Evolutionary conservation across 2,888 invertebrate genomes (phyloP).

Genomic region (Steromphala cineraria): DNA sequence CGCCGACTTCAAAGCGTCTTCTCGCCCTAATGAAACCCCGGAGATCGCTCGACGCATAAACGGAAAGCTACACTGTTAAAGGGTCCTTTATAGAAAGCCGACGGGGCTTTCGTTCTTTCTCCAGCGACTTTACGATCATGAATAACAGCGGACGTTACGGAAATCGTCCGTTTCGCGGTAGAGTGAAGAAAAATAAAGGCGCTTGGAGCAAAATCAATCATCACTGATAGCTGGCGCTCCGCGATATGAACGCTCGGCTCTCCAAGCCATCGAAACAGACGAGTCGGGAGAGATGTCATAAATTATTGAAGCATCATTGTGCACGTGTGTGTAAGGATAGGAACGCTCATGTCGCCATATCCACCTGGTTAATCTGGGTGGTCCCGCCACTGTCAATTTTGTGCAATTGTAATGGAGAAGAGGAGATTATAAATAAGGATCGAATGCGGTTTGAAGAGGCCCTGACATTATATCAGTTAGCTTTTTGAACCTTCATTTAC

Average conservation of each 20-base stretch:
- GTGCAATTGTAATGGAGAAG: no score
- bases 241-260: background rate
- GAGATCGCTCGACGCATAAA: background rate
- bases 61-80: background rate
- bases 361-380: no score
- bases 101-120: background rate
- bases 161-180: slow-evolving; percentile 8
- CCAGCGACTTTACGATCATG: background rate
- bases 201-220: background rate
- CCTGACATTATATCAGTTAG: no score
- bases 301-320: background rate
- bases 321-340: background rate
- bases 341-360: no score
- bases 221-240: background rate
- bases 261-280: background rate
- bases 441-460: no score
- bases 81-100: background rate
- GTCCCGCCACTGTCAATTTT: no score
- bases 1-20: background rate
- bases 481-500: no score
- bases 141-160: background rate
- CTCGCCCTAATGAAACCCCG: background rate
- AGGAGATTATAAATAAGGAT: no score
- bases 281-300: background rate
- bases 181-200: slow-evolving; percentile 8